These are phyloP conservation scores for Bungarus multicinctus DNA, from an alignment of 2,113 vertebrate genomes.

Conservation along the genomic window DNA sequence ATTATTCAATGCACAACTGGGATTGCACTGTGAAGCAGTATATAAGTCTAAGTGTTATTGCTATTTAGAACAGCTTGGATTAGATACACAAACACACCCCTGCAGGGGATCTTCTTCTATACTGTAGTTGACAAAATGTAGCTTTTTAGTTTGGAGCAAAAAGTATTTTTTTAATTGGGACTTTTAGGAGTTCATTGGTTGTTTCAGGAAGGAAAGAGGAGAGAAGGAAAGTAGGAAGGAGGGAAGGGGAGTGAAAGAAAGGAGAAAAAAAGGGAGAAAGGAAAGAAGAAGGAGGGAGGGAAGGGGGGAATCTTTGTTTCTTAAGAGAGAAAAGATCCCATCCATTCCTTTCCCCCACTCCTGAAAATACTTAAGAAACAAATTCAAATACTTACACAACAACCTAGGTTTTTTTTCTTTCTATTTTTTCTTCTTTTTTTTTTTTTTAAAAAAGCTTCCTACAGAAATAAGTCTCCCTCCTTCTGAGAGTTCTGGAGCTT, in stretches of 20 bases:
- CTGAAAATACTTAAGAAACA: background rate
- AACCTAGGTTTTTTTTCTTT: background rate
- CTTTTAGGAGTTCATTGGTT: background rate
- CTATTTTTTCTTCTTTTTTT: background rate
- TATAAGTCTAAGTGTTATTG: background rate
- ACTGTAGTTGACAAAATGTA: background rate
- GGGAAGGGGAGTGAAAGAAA: background rate
- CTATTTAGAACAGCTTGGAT: background rate
- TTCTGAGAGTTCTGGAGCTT: background rate
- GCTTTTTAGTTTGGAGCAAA: background rate
- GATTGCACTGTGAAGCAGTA: background rate
- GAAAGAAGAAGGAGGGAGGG: background rate
- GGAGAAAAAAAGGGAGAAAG: background rate
- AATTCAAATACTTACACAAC: background rate
- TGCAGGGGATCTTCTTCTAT: background rate
- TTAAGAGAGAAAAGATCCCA: background rate
- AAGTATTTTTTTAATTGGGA: background rate
- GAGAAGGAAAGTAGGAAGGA: background rate
- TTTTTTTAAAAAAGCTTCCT: background rate
- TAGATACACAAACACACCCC: background rate
- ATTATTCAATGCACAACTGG: background rate
- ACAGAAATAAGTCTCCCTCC: background rate
- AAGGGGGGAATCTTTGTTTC: background rate
- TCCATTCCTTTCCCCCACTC: background rate
- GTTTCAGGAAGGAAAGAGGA: background rate